phyloP scores from a whole-genome alignment of 2,113 vertebrate genomes.

The Regulus satrapa region DNA sequence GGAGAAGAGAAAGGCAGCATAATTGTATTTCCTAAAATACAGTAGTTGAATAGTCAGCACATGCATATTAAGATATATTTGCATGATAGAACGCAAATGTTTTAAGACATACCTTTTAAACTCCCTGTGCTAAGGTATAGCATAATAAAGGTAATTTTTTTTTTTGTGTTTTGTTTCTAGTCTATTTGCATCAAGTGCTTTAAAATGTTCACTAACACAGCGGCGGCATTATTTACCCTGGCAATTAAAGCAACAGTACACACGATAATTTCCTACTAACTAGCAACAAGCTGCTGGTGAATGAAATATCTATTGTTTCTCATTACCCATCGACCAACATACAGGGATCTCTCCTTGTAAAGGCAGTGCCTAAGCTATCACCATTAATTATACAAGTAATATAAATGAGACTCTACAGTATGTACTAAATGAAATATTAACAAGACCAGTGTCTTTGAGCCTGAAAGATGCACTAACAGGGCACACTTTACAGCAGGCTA shows the following conservation, averaged over 20 bases:
- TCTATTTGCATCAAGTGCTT: slow-evolving; percentile 83
- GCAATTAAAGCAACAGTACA: slow-evolving; percentile 89
- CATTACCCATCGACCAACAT: slow-evolving; percentile 82
- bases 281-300: slow-evolving; percentile 87
- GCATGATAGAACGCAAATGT: slow-evolving; percentile 79
- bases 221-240: slow-evolving; percentile 81
- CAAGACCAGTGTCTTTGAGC: slow-evolving; percentile 73
- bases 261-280: slow-evolving; percentile 81
- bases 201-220: slow-evolving; percentile 86
- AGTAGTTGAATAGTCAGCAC: slow-evolving; percentile 81
- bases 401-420: slow-evolving; percentile 80
- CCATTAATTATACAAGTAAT: slow-evolving; percentile 86
- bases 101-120: slow-evolving; percentile 73
- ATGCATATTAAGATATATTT: slow-evolving; percentile 89
- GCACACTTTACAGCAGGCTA: slow-evolving; percentile 59
- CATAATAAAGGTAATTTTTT: slow-evolving; percentile 72
- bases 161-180: slow-evolving; percentile 73
- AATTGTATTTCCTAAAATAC: slow-evolving; percentile 83
- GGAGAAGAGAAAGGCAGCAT: slow-evolving; percentile 83
- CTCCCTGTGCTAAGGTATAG: slow-evolving; percentile 81
- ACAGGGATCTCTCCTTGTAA: slow-evolving; percentile 76
- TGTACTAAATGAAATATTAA: slow-evolving; percentile 83
- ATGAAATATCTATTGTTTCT: slow-evolving; percentile 85
- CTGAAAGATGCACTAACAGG: slow-evolving; percentile 69
- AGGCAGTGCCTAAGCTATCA: slow-evolving; percentile 82